Evolutionary conservation across 2,888 invertebrate species (phyloP), one percentile per base, ranked within the genome.

Genomic region (Cepaea hortensis): DNA sequence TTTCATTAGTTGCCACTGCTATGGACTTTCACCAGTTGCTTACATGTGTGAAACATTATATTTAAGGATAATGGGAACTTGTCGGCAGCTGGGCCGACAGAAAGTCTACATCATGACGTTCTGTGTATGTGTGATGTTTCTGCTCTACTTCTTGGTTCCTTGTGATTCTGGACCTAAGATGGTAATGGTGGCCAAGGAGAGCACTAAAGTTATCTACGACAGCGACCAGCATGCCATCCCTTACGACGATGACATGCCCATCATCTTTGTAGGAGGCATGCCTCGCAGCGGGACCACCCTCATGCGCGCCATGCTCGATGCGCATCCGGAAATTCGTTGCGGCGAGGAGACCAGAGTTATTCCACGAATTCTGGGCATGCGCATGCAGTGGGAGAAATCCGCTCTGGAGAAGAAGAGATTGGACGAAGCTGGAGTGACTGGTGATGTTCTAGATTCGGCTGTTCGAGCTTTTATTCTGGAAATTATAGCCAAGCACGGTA

Each of bases 291-390:
- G 99, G 85, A 99, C 99, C 81, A 99, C 99, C 89, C 96, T 99
- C 91, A 98, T 98, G 97, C 96, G 99, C 93, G 98, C 98, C 90
- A 98, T 99, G 98, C 95, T 99, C 92, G 99, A 99, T 95, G 98
- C 99, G 89, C 99, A 99, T 96, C 98, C 98, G 48, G 97, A 97
- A 94, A 97, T 99, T 93, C 96, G 98, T 94, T 99, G 98, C 95
- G 98, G 98, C 46, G 98, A 98, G 95, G 99, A 99, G 95, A 95
- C 95, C 0, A 98, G 98, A 91, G 98, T 99, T 86, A 98, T 99
- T 94, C 99, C 99, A 83, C 96, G 99, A 91, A 97, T 99, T 93
- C 96, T 99, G 90, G 98, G 98, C 95, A 96, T 99, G 96, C 96
- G 98, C 90, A 97, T 97, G 93, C 98, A 98, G 95, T 99, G 99